Conservation (phyloP, 2,113 vertebrate genomes). For the Oplegnathus fasciatus region DNA sequence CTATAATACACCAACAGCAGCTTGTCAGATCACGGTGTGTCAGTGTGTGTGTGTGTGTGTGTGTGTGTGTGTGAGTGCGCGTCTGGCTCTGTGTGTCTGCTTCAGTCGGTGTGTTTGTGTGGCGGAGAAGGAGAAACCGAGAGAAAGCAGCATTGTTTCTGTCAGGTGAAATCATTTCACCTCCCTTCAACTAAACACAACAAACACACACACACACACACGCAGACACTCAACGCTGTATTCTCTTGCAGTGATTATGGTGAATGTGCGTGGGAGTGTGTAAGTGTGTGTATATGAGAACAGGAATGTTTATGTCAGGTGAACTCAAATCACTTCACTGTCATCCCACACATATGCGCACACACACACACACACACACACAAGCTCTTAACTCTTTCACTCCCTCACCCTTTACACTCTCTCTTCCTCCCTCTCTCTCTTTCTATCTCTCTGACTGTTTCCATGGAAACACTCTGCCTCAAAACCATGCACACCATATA, state of each 20-base stretch:
- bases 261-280: conserved; percentile 47
- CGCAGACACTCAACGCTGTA: background rate
- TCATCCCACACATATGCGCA: conserved; percentile 41
- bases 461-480: conserved; percentile 81
- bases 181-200: conserved; percentile 33
- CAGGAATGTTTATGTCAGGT: conserved; percentile 73
- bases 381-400: conserved; percentile 53
- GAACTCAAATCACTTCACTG: conserved; percentile 70
- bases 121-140: conserved; percentile 19
- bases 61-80: conserved; percentile 1
- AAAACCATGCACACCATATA: conserved; percentile 58
- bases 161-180: conserved; percentile 70
- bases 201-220: conserved; percentile 8
- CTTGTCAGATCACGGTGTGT: conserved; percentile 3
- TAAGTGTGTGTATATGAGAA: conserved; percentile 59
- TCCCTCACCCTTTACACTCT: conserved; percentile 43
- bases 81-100: background rate
- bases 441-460: conserved; percentile 72
- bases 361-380: conserved; percentile 16
- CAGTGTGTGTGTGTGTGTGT: background rate
- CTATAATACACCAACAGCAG: background rate
- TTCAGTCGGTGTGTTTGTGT: conserved; percentile 7
- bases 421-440: conserved; percentile 26
- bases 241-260: conserved; percentile 47
- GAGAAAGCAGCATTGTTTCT: conserved; percentile 60